Base-by-base conservation (phyloP, 2,797 vertebrate species). In the Scomberomorus guttatus region DNA sequence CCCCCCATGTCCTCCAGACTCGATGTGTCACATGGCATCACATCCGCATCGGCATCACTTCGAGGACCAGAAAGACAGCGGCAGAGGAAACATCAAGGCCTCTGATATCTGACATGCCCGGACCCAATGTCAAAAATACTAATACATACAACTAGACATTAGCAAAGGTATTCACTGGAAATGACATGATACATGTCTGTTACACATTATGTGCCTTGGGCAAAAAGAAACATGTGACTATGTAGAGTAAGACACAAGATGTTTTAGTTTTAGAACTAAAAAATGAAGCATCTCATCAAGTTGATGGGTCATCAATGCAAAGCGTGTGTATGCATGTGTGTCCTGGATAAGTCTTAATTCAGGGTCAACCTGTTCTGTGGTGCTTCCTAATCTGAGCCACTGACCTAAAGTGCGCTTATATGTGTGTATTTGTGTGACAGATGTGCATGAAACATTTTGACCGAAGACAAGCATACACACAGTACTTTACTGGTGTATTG, bases 1-100 rank as follows among this genome's bases (percentile, higher is more conserved):
- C 18, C 34, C 62, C 34, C 58, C 73, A 62, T 77, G 75, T 84
- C 86, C 84, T 69, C 56, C 81, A 87, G 72, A 89, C 79, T 70
- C 15, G 4, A 67, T 51, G 69, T 83, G 88, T 91, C 89, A 90
- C 77, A 80, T 13, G 59, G 64, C 82, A 87, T 91, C 80, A 55
- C 56, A 77, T 81, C 75, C 72, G 87, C 77, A 89, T 88, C 77
- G 24, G 84, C 68, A 74, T 88, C 79, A 65, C 66, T 79, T 72
- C 51, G 59, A 75, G 64, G 69, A 81, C 72, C 64, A 60, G 44
- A 78, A 39, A 55, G 61, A 77, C 72, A 50, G 54, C 5, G 4
- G 72, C 62, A 46, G 54, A 68, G 60, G 24, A 46, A 71, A 71
- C 63, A 81, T 75, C 66, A 75, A 54, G 59, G 72, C 75, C 42